Evolutionary conservation across 2,797 vertebrate genomes (phyloP), one percentile per base, ranked within the genome.

Genomic region (Galagoides demidoff): DNA sequence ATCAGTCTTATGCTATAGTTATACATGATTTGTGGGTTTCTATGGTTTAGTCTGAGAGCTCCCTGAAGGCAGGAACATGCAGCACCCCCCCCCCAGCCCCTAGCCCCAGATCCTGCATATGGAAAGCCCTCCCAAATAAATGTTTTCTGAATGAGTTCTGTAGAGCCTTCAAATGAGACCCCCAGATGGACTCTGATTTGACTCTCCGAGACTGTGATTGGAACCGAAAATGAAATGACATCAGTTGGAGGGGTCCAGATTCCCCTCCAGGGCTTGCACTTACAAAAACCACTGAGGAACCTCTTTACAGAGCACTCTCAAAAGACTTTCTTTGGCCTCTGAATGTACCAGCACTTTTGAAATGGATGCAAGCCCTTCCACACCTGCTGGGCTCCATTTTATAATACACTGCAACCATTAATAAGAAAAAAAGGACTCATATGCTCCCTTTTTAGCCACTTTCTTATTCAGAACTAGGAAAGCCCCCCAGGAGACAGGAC

Each of bases 271-370:
- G 71, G n/a, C 49, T 93, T 70, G 27, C 61, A 73, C 86, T 45
- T 82, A 77, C 79, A 92, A 91, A 97, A 95, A 45, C 70, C 45
- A 89, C 92, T 31, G 31, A 79, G 59, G 95, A 85, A 86, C 93
- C 45, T 85, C 61, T 77, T 89, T 92, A 78, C 45, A 43, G 39
- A 74, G 71, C 25, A 93, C 92, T 96, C 73, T 93, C 77, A 79
- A 94, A 98, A 96, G 97, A 81, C 52, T 82, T 89, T 88, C 96
- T 96, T 88, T 97, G 93, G 89, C 88, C 77, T 97, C 95, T 66
- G 94, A 93, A 89, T 85, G 79, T 92, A 73, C 76, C 85, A 55
- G 78, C 81, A 52, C 92, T 97, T 97, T 98, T 97, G 94, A 97
- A 97, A 95, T 82, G 55, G 68, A 95, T 85, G 64, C 94, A 97